Evolutionary conservation across 1,140 invertebrate genomes (phyloP).

Genomic region (Listronotus bonariensis): DNA sequence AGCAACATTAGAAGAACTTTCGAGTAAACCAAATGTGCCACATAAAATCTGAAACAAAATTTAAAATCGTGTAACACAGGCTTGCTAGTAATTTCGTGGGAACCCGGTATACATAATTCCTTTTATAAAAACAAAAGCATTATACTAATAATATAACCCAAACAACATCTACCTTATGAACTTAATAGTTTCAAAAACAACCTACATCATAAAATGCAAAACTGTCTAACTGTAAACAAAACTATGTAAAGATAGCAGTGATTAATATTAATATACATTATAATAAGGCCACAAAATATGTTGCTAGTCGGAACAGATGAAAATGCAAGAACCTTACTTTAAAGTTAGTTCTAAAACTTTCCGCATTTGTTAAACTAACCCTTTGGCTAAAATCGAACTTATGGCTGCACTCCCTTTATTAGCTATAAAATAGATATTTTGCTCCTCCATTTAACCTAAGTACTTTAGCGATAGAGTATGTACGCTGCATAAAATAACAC

Average conservation of each 20-base stretch:
- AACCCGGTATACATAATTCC: no score
- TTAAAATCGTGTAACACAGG: no score
- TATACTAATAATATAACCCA: no score
- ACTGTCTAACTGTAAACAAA: slow-evolving; percentile 4
- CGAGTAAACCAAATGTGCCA: no score
- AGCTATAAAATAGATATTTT: slow-evolving; percentile 14
- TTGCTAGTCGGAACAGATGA: neutral
- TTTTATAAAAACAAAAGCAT: no score
- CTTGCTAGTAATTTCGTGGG: no score
- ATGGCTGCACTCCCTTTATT: slow-evolving; percentile 16
- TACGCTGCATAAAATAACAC: no score
- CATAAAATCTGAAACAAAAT: no score
- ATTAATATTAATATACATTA: slow-evolving; percentile 9
- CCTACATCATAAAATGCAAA: slow-evolving; percentile 2
- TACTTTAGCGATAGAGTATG: no score
- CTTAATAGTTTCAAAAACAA: neutral
- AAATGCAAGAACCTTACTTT: slow-evolving; percentile 13
- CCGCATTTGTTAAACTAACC: slow-evolving; percentile 24
- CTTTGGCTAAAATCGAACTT: slow-evolving; percentile 27
- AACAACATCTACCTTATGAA: no score
- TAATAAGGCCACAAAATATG: slow-evolving; percentile 13
- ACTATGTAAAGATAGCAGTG: slow-evolving; percentile 7
- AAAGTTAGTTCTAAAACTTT: slow-evolving; percentile 25
- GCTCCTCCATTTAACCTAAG: neutral
- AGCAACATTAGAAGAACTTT: no score